Evolutionary conservation across 2,797 vertebrate species (phyloP), one percentile per base, ranked within the genome.

Genomic region (Argentina silus): DNA sequence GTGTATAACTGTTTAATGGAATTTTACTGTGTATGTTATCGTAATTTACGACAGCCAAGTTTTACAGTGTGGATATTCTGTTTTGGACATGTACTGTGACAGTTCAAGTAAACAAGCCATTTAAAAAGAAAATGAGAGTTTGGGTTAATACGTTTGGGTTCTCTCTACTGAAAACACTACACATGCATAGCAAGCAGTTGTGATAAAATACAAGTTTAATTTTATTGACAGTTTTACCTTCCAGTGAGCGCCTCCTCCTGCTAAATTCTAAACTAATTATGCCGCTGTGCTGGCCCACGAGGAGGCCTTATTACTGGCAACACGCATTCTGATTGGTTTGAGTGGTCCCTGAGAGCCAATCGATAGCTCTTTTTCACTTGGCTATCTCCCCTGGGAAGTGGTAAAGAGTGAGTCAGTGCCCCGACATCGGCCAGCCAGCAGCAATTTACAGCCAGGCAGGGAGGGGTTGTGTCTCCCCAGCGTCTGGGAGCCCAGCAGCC

Each of bases 371-470:
- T 62, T 60, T 76, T 48, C 57, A 73, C 82, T 76, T 68, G 62
- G 56, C 63, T 75, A n/a, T 75, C 55, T 61, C 70, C 23, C 53
- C 17, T 69, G 69, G 43, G 8, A 51, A 71, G 70, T 71, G 62
- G 23, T 50, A 17, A 11, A 65, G 50, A 14, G n/a, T 73, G 68
- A 76, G 71, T 27, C 7, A 64, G 23, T 64, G 51, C 69, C 64
- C 70, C 63, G 78, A 74, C 73, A 79, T 70, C 67, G 63, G 71
- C 73, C 47, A 19, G 74, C 77, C 51, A 74, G 44, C 19, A 74
- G 60, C 77, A 79, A 81, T 81, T 89, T 83, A 69, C 75, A 82
- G 74, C 76, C 73, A 70, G 80, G 70, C 44, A 79, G 55, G 77
- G 53, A 67, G 59, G 36, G 50, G 67, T 14, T 43, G 56, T 19